Base-by-base conservation (phyloP, 2,113 vertebrate species). In the Nestor notabilis region DNA sequence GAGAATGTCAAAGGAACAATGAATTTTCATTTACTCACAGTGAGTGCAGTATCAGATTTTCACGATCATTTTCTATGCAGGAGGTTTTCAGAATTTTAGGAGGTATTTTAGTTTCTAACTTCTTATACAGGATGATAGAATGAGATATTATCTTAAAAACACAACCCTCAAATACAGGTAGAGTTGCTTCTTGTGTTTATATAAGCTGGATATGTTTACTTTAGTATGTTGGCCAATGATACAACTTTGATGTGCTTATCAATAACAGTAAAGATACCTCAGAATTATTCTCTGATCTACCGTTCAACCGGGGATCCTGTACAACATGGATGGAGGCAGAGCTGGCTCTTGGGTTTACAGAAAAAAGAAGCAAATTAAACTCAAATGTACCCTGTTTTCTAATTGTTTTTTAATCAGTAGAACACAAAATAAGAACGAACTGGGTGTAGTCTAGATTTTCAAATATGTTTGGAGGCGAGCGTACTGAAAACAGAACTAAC, bases 141-240 rank as follows among this genome's bases (percentile, higher is more conserved):
- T 0, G 4, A 92, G 89, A 79, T 94, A 60, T 0, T 86, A 80
- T 93, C 96, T 96, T 93, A 89, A 88, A 87, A 93, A 80, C 74
- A 89, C 81, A 94, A 28, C 76, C 66, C 70, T 90, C 77, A 87
- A 35, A 17, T 76, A 60, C 82, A 86, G 65, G 76, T 83, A 39
- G 72, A 69, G 78, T 82, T 94, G 60, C 71, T 95, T 89, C 65
- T 91, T 64, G n/a, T 95, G 83, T 95, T 95, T 89, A 44, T 74
- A 58, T 66, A 78, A 95, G 80, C 12, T 20, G 49, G 46, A 5
- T 71, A 10, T 61, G 92, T 94, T 93, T 85, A 86, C 83, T 79
- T 86, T 19, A 83, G 46, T 46, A 27, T 68, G 69, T 84, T 95
- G 81, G 69, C 50, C 91, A 78, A 35, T 50, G 77, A 31, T 89